Base-by-base conservation (phyloP, 2,888 invertebrate genomes). In the Spialia ferax region DNA sequence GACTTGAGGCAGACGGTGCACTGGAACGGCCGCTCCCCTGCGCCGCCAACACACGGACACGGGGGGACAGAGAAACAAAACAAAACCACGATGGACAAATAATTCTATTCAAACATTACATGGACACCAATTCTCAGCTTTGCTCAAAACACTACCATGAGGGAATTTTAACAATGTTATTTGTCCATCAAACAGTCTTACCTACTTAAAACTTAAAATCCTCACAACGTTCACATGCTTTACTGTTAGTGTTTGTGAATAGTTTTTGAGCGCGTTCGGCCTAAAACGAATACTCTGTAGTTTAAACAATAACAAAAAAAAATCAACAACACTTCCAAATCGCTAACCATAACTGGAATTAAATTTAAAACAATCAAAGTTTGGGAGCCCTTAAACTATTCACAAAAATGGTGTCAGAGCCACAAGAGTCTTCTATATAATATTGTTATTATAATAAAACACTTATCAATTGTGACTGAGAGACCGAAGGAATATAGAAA, bases 1-100 rank as follows among this genome's bases (percentile, higher is more conserved):
- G 94, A 94, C 94, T 94, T 94, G 94, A 94, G 94, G 93, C 94
- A 94, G 94, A 93, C 94, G 93, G 92, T 93, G 94, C 94, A 94
- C 93, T 94, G 94, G 94, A 94, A 94, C 89, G 94, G 94, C 85
- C 94, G 94, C 93, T 94, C 94, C 88, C 94, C 94, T 94, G 93
- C 91, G 89, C 88, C 88, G 88, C 86, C 88, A 75, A 79, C 83
- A 83, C 85, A 84, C 86, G 82, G 84, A 86, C 74, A 75, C 78
- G 88, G 88, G 90, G 80, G 91, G 89, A 93, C 92, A 93, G 91
- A 92, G 91, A 93, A 93, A 93, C 91, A 93, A 91, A 93, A 93
- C 91, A 93, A 93, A 93, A 93, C 93, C 90, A 90, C 93, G 91
- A 92, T 93, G 93, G 93, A 93, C 93, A 93, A 92, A 91, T 91